Percentiles rank a stretch among this genome's conserved stretches.
Evolutionary conservation across 92 coral and sea anemone genomes (phyloP).

Genomic region (Galaxea fascicularis): DNA sequence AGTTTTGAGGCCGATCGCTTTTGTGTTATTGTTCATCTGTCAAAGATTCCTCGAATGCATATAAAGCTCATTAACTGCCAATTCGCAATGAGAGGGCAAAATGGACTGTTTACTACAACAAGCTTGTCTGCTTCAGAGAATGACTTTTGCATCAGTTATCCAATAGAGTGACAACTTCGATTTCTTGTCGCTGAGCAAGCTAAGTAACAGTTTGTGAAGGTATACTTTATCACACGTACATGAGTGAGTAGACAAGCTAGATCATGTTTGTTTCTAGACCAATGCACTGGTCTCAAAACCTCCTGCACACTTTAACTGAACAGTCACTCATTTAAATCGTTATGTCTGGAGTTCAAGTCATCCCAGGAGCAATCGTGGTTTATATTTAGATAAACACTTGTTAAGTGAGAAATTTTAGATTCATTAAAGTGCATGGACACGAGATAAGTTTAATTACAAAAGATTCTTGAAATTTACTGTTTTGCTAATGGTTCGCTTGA

Average conservation of each 20-base stretch:
- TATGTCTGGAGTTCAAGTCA: neutral
- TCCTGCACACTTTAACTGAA: neutral
- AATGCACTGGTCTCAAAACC: neutral
- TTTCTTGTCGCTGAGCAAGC: neutral
- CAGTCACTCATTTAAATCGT: conserved; percentile 18
- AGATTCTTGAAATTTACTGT: conserved; percentile 8
- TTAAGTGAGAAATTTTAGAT: no score
- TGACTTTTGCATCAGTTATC: neutral
- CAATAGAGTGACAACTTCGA: no score
- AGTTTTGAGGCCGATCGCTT: conserved; percentile 20
- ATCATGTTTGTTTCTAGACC: neutral
- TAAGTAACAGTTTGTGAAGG: no score
- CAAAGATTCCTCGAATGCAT: neutral
- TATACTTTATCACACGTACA: neutral
- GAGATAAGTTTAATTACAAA: neutral
- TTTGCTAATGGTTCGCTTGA: neutral
- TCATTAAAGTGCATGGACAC: neutral
- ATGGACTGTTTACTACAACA: neutral
- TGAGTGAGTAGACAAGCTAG: neutral
- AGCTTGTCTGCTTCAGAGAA: neutral
- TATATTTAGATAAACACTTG: no score
- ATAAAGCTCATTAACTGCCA: neutral
- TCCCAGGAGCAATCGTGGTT: neutral
- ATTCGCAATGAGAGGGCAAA: conserved; percentile 3
- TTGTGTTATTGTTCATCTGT: neutral